Percentiles rank a stretch among this genome's conserved stretches.
These are phyloP conservation scores for Paraplagusia blochii DNA, from an alignment of 2,113 vertebrate species.

Conservation along the genomic window DNA sequence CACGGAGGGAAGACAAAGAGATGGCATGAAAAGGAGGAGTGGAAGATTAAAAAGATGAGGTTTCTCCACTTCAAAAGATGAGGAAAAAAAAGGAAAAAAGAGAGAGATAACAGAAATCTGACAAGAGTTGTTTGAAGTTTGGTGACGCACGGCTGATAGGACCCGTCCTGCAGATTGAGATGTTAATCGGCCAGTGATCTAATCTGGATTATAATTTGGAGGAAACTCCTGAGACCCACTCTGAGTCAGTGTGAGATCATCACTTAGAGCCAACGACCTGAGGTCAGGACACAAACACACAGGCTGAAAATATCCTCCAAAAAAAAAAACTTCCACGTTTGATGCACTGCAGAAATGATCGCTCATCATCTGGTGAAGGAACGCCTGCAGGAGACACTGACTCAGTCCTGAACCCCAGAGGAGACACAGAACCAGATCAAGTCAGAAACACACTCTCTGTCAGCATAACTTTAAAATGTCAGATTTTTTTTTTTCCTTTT, in stretches of 20 bases:
- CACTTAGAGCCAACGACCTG: conserved; percentile 22
- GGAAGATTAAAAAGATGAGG: neutral
- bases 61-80: conserved; percentile 3
- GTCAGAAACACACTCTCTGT: no score
- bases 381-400: conserved; percentile 18
- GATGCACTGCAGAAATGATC: conserved; percentile 22
- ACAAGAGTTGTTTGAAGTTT: neutral
- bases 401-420: conserved; percentile 26
- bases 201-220: conserved; percentile 27
- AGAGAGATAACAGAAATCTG: neutral
- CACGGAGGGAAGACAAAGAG: conserved; percentile 21
- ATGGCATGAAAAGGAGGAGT: conserved; percentile 19
- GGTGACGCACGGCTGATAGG: neutral
- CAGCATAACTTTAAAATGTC: no score
- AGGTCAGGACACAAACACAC: conserved; percentile 36
- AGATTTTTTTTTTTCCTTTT: no score
- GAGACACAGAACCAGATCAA: no score
- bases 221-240: neutral
- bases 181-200: conserved; percentile 36
- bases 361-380: neutral
- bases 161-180: conserved; percentile 2
- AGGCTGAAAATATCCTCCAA: conserved; percentile 16
- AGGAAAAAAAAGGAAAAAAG: neutral
- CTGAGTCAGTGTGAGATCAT: conserved; percentile 52
- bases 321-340: conserved; percentile 27